phyloP scores from a whole-genome alignment of 2,888 invertebrate species.

The Limenitis arthemis region DNA sequence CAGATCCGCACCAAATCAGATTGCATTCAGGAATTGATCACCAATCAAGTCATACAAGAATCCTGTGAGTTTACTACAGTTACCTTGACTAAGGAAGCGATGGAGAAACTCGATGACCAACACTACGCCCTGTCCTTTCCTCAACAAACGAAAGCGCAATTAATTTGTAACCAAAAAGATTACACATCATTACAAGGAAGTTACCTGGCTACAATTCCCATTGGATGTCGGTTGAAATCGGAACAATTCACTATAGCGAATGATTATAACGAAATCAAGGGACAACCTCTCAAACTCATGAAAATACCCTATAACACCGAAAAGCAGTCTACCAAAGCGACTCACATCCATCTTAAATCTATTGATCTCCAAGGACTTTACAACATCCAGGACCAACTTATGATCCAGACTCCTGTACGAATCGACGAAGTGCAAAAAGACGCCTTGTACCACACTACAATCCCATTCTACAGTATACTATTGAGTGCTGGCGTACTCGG shows the following conservation, averaged over 20 bases:
- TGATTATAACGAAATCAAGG: slow-evolving; percentile 9
- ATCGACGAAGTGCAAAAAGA: background rate
- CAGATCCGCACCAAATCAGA: slow-evolving; percentile 15
- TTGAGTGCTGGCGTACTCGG: slow-evolving; percentile 3
- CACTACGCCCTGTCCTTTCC: slow-evolving; percentile 1
- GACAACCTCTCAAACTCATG: slow-evolving; percentile 16
- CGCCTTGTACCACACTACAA: slow-evolving; percentile 11
- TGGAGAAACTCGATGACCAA: slow-evolving; percentile 8
- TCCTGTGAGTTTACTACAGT: slow-evolving; percentile 1
- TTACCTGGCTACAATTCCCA: slow-evolving; percentile 11
- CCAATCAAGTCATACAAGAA: slow-evolving; percentile 17
- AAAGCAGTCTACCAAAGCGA: background rate
- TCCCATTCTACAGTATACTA: slow-evolving; percentile 7
- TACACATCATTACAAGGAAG: too few relatives aligned
- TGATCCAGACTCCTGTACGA: slow-evolving; percentile 7
- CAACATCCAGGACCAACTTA: slow-evolving; percentile 8
- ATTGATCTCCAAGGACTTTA: slow-evolving; percentile 10
- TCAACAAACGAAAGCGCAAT: slow-evolving; percentile 2
- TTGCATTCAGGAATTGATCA: slow-evolving; percentile 17
- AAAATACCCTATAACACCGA: slow-evolving; percentile 2
- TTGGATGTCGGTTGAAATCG: slow-evolving; percentile 5
- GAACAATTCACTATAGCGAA: slow-evolving; percentile 16
- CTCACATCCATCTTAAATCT: slow-evolving; percentile 9
- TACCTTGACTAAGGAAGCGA: background rate
- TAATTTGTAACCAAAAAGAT: slow-evolving; percentile 3